These are phyloP conservation scores for Lethenteron reissneri DNA, from an alignment of 2,113 vertebrate genomes.

Conservation along the genomic window DNA sequence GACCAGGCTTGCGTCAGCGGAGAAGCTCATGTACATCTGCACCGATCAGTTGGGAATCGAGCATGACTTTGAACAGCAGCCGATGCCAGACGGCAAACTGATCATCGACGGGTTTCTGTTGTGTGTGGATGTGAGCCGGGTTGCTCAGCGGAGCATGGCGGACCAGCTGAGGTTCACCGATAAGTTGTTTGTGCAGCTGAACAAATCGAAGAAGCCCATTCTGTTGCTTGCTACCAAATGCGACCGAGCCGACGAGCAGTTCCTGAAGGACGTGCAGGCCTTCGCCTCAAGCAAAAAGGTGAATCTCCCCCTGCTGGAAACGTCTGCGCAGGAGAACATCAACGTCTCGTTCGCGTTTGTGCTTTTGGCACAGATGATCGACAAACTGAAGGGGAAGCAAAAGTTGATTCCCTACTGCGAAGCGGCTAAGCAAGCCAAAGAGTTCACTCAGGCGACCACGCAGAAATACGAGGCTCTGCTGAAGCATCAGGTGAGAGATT, in stretches of 20 bases:
- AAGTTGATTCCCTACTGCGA: conserved; percentile 91
- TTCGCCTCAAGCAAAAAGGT: conserved; percentile 86
- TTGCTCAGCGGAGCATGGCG: conserved; percentile 86
- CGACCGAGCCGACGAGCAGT: conserved; percentile 85
- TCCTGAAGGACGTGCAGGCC: conserved; percentile 72
- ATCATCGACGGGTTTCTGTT: conserved; percentile 80
- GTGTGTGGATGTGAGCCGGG: conserved; percentile 90
- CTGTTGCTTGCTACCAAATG: conserved; percentile 89
- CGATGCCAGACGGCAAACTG: conserved; percentile 94
- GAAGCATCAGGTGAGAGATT: not conserved
- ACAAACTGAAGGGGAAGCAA: conserved; percentile 80
- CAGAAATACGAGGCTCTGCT: conserved; percentile 74
- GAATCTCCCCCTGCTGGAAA: conserved; percentile 73
- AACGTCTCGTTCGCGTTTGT: conserved; percentile 82
- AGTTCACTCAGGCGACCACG: conserved; percentile 56
- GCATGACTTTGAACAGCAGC: conserved; percentile 98
- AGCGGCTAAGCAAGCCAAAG: conserved; percentile 74
- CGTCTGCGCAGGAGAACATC: conserved; percentile 57
- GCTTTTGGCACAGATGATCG: conserved; percentile 77
- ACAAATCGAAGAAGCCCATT: conserved; percentile 81
- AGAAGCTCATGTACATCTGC: conserved; percentile 99
- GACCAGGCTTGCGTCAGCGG: conserved; percentile 82
- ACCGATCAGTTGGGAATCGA: conserved; percentile 96
- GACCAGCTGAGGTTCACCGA: conserved; percentile 95
- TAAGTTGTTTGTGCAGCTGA: conserved; percentile 72